A percentile compares a stretch with the other conserved stretches of the same genome.
Evolutionary conservation across 2,113 vertebrate species (phyloP).

Genomic region (Sinocyclocheilus grahami): DNA sequence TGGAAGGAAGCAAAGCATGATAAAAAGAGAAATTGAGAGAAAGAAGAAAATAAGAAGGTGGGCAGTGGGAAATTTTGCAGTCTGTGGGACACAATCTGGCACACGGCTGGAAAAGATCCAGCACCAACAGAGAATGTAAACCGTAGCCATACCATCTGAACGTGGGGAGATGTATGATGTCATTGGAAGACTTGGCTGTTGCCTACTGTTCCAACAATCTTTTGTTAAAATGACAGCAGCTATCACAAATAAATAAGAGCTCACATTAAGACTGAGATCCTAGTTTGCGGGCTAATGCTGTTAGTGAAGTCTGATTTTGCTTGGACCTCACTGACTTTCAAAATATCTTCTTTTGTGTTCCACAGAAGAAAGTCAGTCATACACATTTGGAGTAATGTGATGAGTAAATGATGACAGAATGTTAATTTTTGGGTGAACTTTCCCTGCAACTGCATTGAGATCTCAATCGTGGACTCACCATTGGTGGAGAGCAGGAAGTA

Average conservation of each 20-base stretch:
- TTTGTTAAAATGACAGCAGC: background rate
- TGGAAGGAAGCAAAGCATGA: background rate
- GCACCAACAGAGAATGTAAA: slow-evolving; percentile 41
- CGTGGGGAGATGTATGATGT: background rate
- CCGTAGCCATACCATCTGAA: slow-evolving; percentile 28
- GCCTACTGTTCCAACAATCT: background rate
- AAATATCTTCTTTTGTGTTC: background rate
- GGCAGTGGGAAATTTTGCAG: slow-evolving; percentile 20
- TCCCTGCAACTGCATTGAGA: background rate
- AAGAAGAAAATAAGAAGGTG: background rate
- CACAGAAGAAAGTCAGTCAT: background rate
- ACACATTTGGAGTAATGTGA: background rate
- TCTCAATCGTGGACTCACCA: slow-evolving; percentile 65
- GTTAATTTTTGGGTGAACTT: background rate
- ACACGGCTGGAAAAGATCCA: slow-evolving; percentile 45
- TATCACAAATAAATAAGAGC: background rate
- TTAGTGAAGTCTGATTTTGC: background rate
- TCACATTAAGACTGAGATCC: background rate
- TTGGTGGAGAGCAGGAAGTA: slow-evolving; percentile 91
- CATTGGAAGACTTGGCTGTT: background rate
- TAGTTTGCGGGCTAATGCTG: background rate
- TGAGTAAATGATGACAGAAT: background rate
- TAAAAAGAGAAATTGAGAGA: background rate
- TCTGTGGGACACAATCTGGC: slow-evolving; percentile 46
- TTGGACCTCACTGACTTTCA: background rate